Conservation (phyloP, 2,797 vertebrate genomes). For the Microhierax caerulescens region DNA sequence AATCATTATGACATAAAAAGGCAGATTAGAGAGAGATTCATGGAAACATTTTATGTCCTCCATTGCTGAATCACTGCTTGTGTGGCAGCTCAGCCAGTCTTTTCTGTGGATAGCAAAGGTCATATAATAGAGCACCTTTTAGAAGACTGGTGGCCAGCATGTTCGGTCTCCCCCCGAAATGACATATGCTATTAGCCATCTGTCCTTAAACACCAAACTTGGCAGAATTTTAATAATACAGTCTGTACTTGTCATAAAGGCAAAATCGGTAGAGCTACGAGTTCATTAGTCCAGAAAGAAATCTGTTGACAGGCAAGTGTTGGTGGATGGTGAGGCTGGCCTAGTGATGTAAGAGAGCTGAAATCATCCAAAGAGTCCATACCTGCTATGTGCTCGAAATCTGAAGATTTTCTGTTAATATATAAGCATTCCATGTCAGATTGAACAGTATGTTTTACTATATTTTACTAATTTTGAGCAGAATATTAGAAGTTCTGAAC, state of each 20-base stretch:
- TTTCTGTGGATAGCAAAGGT: not conserved
- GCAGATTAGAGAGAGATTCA: not conserved
- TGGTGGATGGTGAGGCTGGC: not conserved
- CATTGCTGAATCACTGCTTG: not conserved
- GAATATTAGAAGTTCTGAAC: not conserved
- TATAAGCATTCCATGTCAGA: fast-evolving
- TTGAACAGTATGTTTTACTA: not conserved
- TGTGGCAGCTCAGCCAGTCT: not conserved
- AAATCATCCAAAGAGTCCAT: fast-evolving
- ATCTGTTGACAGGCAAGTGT: not conserved
- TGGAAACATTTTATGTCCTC: not conserved
- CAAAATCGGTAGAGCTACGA: not conserved
- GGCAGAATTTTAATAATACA: not conserved
- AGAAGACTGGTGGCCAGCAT: not conserved
- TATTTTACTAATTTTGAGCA: not conserved
- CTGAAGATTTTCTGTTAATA: not conserved
- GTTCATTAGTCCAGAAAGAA: not conserved
- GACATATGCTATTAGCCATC: not conserved
- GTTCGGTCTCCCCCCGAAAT: not conserved
- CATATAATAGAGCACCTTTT: not conserved
- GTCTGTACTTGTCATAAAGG: not conserved
- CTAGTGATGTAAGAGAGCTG: not conserved
- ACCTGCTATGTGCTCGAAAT: not conserved
- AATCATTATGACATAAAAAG: not conserved
- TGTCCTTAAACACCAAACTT: not conserved